Percentiles rank a stretch among this genome's conserved stretches.
Evolutionary conservation across 2,113 vertebrate genomes (phyloP).

Genomic region (Baryphthengus martii): DNA sequence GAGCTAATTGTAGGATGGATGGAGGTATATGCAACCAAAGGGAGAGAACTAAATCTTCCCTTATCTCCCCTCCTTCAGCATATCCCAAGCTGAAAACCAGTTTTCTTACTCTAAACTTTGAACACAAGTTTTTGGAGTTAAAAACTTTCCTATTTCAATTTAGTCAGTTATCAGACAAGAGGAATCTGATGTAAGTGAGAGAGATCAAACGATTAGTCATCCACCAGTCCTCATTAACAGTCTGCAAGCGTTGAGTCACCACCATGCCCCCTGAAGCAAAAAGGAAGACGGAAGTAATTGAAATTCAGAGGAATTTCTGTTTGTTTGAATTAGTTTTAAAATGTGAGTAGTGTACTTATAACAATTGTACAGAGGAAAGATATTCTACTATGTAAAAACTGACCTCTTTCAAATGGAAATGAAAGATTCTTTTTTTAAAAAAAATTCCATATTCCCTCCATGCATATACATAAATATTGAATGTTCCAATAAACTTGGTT

Average conservation of each 20-base stretch:
- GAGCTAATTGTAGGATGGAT: background rate
- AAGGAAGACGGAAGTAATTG: background rate
- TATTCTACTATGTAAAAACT: background rate
- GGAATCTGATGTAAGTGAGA: background rate
- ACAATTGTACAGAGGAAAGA: background rate
- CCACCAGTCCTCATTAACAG: background rate
- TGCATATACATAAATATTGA: background rate
- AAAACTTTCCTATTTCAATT: background rate
- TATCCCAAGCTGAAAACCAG: background rate
- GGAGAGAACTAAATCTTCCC: background rate
- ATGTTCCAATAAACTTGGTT: background rate
- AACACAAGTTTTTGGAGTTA: background rate
- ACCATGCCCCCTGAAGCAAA: background rate
- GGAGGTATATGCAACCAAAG: background rate
- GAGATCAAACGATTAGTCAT: background rate
- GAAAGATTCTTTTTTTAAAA: background rate
- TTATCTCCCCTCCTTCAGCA: background rate
- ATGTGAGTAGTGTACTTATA: background rate
- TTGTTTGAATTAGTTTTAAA: background rate
- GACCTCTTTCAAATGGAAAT: background rate
- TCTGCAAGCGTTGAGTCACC: background rate
- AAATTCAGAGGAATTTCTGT: background rate
- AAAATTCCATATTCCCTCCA: accelerated
- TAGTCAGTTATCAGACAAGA: background rate
- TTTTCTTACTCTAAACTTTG: background rate